Base-by-base conservation (phyloP, 1,140 invertebrate species). In the Drosophila azteca region DNA sequence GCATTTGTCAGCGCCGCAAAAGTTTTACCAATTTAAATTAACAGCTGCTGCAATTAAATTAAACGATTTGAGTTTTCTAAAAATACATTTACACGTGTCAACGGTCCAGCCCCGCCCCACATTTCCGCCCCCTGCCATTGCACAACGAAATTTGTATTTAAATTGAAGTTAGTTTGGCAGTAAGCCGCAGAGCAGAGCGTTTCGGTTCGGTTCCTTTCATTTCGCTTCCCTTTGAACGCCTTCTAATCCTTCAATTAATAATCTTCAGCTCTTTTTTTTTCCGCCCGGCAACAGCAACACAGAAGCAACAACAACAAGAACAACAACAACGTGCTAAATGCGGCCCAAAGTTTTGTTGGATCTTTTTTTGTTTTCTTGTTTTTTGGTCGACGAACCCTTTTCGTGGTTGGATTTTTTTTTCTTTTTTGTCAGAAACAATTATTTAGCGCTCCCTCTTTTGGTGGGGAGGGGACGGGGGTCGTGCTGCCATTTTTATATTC, bases 181-280 rank as follows among this genome's bases (percentile, higher is more conserved):
- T 22, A 66, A 55, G 60, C 72, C 50, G 46, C 67, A 72, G 62
- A 45, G 55, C 45, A 59, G 55, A 13, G 11, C 35, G 35, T 39
- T 39, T 13, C 35, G 35, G 13, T 39, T 65, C 51, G 24, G 55
- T 13, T 39, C 11, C 11, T 39, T 11, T 13, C 35, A 11, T 39
- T 11, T 13, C 35, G 11, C 13, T 39, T 65, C 51, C 67, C 62
- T 76, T 76, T 77, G 73, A 85, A 69, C 81, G 83, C 68, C 84
- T 83, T 88, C 61, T 88, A 88, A 88, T 88, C 83, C 83, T 83
- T 88, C 83, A 88, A 88, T 88, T 88, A 88, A 88, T 88, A 88
- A 88, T 88, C 79, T 73, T 88, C 71, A 82, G 71, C 72, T 50
- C 79, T 45, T 58, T 64, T 78, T 82, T 77, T 74, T 31, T 11